Evolutionary conservation across 2,113 vertebrate species (phyloP).

Genomic region (Coracopsis vasa): DNA sequence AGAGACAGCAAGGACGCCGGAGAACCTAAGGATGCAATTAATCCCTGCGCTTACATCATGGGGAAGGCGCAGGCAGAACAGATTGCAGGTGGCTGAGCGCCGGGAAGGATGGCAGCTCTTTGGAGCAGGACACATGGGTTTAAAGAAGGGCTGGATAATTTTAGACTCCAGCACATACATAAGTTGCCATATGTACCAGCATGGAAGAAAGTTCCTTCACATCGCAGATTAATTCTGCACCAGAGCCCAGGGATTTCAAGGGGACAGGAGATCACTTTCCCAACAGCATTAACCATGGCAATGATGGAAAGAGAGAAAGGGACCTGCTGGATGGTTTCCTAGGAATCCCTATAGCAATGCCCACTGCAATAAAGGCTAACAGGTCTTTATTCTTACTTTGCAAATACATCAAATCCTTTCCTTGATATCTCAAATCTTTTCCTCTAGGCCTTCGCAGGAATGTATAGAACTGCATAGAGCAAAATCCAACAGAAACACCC

Average conservation of each 20-base stretch:
- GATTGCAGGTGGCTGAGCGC: slow-evolving; percentile 38
- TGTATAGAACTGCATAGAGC: fast-evolving
- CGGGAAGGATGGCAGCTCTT: slow-evolving; percentile 33
- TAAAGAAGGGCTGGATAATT: slow-evolving; percentile 51
- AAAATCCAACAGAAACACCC: not conserved
- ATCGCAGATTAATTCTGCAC: not conserved
- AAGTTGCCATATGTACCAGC: slow-evolving; percentile 47
- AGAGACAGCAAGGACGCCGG: not conserved
- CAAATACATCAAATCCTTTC: not conserved
- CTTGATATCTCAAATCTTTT: not conserved
- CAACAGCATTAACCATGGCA: fast-evolving
- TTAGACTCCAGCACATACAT: slow-evolving; percentile 34
- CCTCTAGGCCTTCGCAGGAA: not conserved
- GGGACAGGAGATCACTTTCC: not conserved
- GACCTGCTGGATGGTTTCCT: fast-evolving
- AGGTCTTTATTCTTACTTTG: not conserved
- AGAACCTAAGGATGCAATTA: slow-evolving; percentile 31
- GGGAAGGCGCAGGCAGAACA: slow-evolving; percentile 11
- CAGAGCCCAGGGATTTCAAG: not conserved
- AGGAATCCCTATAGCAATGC: not conserved
- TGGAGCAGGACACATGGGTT: slow-evolving; percentile 38
- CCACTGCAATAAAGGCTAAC: not conserved
- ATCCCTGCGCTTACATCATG: slow-evolving; percentile 14
- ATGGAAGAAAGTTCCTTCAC: not conserved
- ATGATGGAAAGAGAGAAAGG: not conserved